phyloP scores from a whole-genome alignment of 2,797 vertebrate species.

The Helarctos malayanus region DNA sequence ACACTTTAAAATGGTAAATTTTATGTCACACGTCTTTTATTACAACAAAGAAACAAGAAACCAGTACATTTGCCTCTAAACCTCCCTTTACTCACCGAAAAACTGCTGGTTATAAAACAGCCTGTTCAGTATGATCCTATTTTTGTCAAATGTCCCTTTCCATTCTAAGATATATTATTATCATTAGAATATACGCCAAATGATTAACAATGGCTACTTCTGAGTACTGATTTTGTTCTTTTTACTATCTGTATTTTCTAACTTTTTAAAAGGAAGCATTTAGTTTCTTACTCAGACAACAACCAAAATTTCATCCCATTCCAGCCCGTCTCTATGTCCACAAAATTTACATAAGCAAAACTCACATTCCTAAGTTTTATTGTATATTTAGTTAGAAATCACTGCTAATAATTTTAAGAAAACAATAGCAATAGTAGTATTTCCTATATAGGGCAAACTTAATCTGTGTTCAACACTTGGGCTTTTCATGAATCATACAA shows the following conservation, averaged over 20 bases:
- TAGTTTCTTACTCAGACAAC: slow-evolving; percentile 22
- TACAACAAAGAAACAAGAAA: background rate
- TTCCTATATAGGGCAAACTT: background rate
- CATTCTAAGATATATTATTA: background rate
- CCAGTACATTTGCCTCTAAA: background rate
- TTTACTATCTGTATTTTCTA: slow-evolving; percentile 19
- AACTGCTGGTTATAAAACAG: slow-evolving; percentile 44
- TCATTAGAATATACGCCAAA: background rate
- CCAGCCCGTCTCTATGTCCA: background rate
- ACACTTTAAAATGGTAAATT: background rate
- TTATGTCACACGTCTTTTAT: background rate
- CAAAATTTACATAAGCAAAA: slow-evolving; percentile 2
- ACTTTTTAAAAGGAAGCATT: background rate
- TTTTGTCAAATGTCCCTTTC: slow-evolving; percentile 18
- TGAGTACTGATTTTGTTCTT: slow-evolving; percentile 33
- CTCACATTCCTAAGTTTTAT: slow-evolving; percentile 25
- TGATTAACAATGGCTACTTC: slow-evolving; percentile 21
- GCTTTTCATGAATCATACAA: background rate
- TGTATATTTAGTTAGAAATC: slow-evolving; percentile 29
- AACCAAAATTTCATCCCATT: background rate
- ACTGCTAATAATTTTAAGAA: slow-evolving; percentile 15
- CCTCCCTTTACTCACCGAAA: slow-evolving; percentile 7
- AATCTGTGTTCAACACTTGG: background rate
- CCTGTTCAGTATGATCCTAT: background rate
- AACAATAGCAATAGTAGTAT: background rate